Conservation (phyloP, 2,888 invertebrate species). For the Drosophila monieri region DNA sequence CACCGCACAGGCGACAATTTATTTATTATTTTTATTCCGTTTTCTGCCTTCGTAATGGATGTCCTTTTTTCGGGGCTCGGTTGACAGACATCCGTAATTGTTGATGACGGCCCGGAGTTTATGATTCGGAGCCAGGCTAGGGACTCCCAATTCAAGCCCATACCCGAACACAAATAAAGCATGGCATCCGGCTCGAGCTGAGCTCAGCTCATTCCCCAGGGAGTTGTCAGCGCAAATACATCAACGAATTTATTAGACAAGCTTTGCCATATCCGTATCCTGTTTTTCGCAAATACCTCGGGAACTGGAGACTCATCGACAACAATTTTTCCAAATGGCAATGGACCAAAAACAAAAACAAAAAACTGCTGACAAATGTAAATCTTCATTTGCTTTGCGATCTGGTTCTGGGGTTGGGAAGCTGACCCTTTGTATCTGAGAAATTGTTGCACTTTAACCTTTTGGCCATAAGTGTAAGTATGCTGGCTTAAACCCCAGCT, state of each 20-base stretch:
- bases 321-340: conserved; percentile 24
- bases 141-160: conserved; percentile 20
- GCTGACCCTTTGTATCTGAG: conserved; percentile 13
- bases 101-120: conserved; percentile 65
- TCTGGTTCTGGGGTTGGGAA: not conserved
- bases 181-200: conserved; percentile 15
- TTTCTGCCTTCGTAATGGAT: not conserved
- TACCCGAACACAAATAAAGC: conserved; percentile 44
- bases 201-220: conserved; percentile 30
- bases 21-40: conserved; percentile 8
- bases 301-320: conserved; percentile 31
- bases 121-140: conserved; percentile 34
- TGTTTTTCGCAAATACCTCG: conserved; percentile 47
- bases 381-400: conserved; percentile 20
- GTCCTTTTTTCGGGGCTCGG: conserved; percentile 7
- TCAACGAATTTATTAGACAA: conserved; percentile 64
- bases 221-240: conserved; percentile 57
- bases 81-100: conserved; percentile 52
- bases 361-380: conserved; percentile 40
- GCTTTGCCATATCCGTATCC: conserved; percentile 48
- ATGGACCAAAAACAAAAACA: not conserved
- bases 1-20: conserved; percentile 13
- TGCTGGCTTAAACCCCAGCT: conserved; percentile 5
- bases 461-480: conserved; percentile 30
- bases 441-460: conserved; percentile 41